phyloP scores from a whole-genome alignment of 2,888 invertebrate genomes.

The Taphrorychus bicolor region DNA sequence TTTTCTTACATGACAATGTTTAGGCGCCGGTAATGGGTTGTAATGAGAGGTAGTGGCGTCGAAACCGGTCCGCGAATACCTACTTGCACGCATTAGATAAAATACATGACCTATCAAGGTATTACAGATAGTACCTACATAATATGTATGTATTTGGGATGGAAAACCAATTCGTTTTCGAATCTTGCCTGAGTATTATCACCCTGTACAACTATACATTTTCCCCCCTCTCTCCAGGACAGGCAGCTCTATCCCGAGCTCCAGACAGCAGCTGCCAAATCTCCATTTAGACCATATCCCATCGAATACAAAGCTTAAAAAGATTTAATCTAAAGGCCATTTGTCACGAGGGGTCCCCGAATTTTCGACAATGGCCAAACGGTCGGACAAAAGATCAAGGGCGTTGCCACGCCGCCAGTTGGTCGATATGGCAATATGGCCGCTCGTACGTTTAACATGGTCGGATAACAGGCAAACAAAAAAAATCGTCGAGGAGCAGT shows the following conservation, averaged over 20 bases:
- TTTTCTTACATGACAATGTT: too few relatives aligned
- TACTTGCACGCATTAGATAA: too few relatives aligned
- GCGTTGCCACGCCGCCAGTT: constrained; percentile 57
- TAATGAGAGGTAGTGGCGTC: too few relatives aligned
- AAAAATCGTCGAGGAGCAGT: constrained; percentile 26
- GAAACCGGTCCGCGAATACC: too few relatives aligned
- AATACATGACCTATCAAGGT: too few relatives aligned
- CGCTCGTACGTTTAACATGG: constrained; percentile 55
- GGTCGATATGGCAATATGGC: constrained; percentile 61
- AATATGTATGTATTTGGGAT: too few relatives aligned
- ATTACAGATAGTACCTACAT: too few relatives aligned
- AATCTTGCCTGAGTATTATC: too few relatives aligned
- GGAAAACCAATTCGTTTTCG: too few relatives aligned
- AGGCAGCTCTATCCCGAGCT: constrained; percentile 2
- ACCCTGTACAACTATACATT: too few relatives aligned
- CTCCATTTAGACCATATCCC: constrained; percentile 26
- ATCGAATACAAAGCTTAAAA: constrained; percentile 28
- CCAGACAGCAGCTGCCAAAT: constrained; percentile 34
- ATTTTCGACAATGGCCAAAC: constrained; percentile 27
- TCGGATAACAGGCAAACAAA: constrained; percentile 33
- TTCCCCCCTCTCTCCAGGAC: not conserved
- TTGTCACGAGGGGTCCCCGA: constrained; percentile 19
- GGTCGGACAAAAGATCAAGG: constrained; percentile 46
- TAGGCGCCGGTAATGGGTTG: too few relatives aligned
- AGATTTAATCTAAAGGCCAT: constrained; percentile 36